A percentile compares a stretch with the other conserved stretches of the same genome.
These are phyloP conservation scores for Urophycis tenuis DNA, from an alignment of 2,797 vertebrate species.

Conservation along the genomic window DNA sequence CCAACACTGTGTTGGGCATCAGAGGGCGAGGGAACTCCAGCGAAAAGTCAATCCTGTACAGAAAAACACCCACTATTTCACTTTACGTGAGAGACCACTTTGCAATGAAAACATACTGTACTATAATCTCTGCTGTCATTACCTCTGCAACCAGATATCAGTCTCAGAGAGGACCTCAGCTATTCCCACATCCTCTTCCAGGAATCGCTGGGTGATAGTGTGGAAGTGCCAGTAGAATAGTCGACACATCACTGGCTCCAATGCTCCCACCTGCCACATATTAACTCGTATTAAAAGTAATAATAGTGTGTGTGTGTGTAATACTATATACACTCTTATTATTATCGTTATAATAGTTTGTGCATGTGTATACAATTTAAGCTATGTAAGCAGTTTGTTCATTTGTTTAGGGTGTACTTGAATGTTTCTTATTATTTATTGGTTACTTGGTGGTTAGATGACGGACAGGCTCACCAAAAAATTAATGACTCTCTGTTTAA, in stretches of 20 bases:
- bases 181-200: constrained; percentile 51
- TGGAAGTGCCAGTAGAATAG: constrained; percentile 56
- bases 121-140: constrained; percentile 10
- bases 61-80: constrained; percentile 8
- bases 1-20: constrained; percentile 75
- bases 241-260: constrained; percentile 54
- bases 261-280: constrained; percentile 42
- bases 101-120: background rate
- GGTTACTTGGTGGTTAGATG: background rate
- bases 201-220: constrained; percentile 46
- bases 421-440: no score
- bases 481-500: constrained; percentile 71
- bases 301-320: no score
- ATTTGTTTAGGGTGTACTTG: background rate
- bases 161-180: constrained; percentile 52
- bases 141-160: constrained; percentile 55
- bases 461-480: constrained; percentile 53
- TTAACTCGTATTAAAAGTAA: background rate
- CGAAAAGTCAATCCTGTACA: constrained; percentile 65
- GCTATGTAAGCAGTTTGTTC: background rate
- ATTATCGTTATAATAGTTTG: no score
- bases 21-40: constrained; percentile 72
- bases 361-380: no score
- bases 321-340: no score
- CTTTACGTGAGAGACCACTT: background rate